Conservation (phyloP, 2,888 invertebrate genomes). For the Eupithecia subumbrata region DNA sequence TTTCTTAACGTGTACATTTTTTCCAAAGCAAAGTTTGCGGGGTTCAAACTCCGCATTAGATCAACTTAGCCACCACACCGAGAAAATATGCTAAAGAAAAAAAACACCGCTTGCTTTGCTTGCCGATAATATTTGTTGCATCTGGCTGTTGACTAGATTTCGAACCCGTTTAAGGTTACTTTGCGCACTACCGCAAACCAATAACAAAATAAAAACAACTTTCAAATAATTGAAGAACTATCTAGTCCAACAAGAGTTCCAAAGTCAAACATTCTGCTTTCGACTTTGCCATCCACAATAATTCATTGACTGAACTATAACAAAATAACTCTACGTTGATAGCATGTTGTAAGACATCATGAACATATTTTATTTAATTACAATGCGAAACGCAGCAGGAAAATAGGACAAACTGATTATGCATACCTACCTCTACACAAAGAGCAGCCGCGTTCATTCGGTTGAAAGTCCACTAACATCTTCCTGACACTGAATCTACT, state of each 20-base stretch:
- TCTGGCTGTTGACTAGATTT: background rate
- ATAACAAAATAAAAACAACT: too few species aligned
- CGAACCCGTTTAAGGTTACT: background rate
- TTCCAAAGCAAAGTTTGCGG: too few species aligned
- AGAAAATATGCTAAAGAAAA: background rate
- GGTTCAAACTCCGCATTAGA: too few species aligned
- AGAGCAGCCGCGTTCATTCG: slow-evolving; percentile 12
- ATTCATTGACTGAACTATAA: too few species aligned
- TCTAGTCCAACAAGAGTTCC: too few species aligned
- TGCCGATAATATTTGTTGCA: background rate
- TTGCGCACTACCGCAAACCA: background rate
- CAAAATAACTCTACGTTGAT: background rate
- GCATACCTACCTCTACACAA: slow-evolving; percentile 26
- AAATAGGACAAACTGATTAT: slow-evolving; percentile 2
- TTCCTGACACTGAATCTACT: slow-evolving; percentile 4
- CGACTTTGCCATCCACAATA: too few species aligned
- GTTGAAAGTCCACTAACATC: slow-evolving; percentile 23
- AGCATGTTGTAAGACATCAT: background rate
- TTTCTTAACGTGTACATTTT: too few species aligned
- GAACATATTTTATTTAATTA: background rate
- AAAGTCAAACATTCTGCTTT: too few species aligned
- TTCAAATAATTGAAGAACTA: too few species aligned
- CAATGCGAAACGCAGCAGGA: background rate
- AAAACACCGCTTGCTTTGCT: background rate
- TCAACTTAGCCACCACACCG: too few species aligned